phyloP scores from a whole-genome alignment of 2,797 vertebrate genomes.

The Tapera naevia region DNA sequence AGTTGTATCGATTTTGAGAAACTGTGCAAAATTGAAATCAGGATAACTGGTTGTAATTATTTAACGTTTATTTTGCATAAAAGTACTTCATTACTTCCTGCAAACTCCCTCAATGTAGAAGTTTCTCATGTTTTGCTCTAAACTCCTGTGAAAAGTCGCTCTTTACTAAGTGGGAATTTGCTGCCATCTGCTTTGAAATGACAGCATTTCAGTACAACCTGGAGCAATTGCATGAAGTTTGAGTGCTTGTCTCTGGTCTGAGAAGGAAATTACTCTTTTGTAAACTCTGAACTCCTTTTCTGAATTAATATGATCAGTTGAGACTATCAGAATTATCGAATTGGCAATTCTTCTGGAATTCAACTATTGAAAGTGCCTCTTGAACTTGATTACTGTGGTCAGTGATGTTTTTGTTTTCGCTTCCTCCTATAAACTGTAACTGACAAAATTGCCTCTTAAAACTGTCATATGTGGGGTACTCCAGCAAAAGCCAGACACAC shows the following conservation, averaged over 20 bases:
- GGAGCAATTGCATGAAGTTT: neutral
- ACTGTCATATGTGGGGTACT: neutral
- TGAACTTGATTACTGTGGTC: neutral
- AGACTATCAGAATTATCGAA: neutral
- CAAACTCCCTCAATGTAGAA: neutral
- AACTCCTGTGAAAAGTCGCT: neutral
- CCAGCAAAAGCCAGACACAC: neutral
- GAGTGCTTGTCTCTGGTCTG: neutral
- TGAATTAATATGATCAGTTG: neutral
- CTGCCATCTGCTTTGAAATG: neutral
- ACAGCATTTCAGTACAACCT: neutral
- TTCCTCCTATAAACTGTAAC: neutral
- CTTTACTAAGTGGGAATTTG: neutral
- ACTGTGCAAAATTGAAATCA: neutral
- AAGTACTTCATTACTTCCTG: neutral
- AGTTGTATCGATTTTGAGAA: neutral
- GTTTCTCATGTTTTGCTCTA: neutral
- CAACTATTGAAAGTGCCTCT: neutral
- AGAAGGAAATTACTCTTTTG: neutral
- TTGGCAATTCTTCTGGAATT: neutral
- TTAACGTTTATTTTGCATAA: neutral
- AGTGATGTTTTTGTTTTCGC: neutral
- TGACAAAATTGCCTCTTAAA: neutral
- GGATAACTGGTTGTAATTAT: neutral
- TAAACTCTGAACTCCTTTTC: neutral